A percentile compares a stretch with the other conserved stretches of the same genome.
phyloP scores from a whole-genome alignment of 2,113 vertebrate genomes.

The zebrafish (Danio rerio) region GRCz12tu NC_133180.1:53448001-53448500 shows the following conservation, averaged over 20 bases:
- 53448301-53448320: not conserved
- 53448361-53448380: not conserved
- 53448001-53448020: constrained; percentile 68
- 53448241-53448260: not conserved
- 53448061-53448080: constrained; percentile 76
- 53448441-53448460: not conserved
- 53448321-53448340: not conserved
- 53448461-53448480: no score
- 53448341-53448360: not conserved
- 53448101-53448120: constrained; percentile 55
- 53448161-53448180: not conserved
- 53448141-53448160: constrained; percentile 18
- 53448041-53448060: constrained; percentile 69
- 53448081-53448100: constrained; percentile 71
- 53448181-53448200: not conserved
- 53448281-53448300: not conserved
- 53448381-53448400: not conserved
- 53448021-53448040: constrained; percentile 64
- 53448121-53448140: constrained; percentile 47
- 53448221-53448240: not conserved
- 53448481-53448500: no score
- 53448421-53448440: not conserved
- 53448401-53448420: not conserved
- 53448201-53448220: not conserved
- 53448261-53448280: not conserved